Evolutionary conservation across 2,888 invertebrate species (phyloP).

Genomic region (Microplitis manilae): DNA sequence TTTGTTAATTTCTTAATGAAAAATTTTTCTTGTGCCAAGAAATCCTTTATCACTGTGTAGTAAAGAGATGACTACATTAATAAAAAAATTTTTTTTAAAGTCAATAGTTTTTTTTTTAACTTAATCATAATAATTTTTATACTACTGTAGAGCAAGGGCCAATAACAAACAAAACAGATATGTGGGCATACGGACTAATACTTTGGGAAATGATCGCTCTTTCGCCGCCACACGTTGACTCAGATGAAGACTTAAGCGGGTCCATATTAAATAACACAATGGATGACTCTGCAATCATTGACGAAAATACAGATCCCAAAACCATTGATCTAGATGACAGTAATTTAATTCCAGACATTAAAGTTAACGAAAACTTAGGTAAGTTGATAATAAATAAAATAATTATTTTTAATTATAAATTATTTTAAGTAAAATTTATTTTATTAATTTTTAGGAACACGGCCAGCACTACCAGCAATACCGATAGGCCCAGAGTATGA

Average conservation of each 20-base stretch:
- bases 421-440: conserved; percentile 18
- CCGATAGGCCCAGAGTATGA: conserved; percentile 76
- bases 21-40: no score
- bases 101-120: background rate
- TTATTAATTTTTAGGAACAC: conserved; percentile 74
- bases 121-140: conserved; percentile 14
- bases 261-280: conserved; percentile 49
- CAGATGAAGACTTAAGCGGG: conserved; percentile 45
- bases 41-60: no score
- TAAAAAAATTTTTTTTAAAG: no score
- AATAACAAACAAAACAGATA: conserved; percentile 82
- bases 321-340: conserved; percentile 54
- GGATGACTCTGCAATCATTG: conserved; percentile 45
- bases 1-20: no score
- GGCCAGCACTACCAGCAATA: conserved; percentile 81
- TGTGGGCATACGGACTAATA: conserved; percentile 85
- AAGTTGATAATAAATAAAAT: conserved; percentile 14
- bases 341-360: conserved; percentile 47
- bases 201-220: conserved; percentile 88
- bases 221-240: conserved; percentile 77
- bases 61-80: no score
- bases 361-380: conserved; percentile 52
- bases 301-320: conserved; percentile 52
- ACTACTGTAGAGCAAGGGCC: conserved; percentile 69
- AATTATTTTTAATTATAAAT: background rate